phyloP scores from a whole-genome alignment of 2,888 invertebrate genomes.

The Drosophila falleni region DNA sequence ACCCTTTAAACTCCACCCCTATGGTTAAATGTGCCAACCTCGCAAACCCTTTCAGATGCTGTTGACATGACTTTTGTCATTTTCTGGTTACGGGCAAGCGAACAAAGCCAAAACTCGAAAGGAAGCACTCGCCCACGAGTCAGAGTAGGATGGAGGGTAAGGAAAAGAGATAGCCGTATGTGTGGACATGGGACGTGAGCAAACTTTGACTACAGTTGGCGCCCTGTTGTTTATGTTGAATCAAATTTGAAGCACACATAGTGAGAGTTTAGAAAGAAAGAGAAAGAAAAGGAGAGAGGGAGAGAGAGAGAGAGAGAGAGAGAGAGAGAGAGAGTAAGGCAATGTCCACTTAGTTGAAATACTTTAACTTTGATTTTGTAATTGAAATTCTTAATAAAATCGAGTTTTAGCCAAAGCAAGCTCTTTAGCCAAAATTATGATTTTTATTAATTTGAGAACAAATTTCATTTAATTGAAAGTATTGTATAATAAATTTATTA shows the following conservation, averaged over 20 bases:
- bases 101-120: slow-evolving; percentile 60
- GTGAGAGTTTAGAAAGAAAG: neutral
- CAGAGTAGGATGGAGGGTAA: neutral
- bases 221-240: slow-evolving; percentile 65
- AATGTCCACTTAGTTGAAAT: neutral
- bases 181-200: slow-evolving; percentile 57
- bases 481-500: neutral
- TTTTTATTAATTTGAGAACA: neutral
- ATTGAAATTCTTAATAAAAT: slow-evolving; percentile 13
- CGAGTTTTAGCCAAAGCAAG: neutral
- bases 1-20: neutral
- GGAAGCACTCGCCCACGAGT: slow-evolving; percentile 33
- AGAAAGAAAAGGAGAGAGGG: neutral
- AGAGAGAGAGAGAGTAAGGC: neutral
- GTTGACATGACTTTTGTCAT: slow-evolving; percentile 79
- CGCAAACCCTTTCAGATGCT: slow-evolving; percentile 69
- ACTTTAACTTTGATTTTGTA: neutral
- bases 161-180: slow-evolving; percentile 26
- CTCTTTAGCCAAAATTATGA: neutral
- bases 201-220: slow-evolving; percentile 66
- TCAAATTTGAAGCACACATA: slow-evolving; percentile 47
- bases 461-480: neutral
- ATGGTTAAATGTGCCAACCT: slow-evolving; percentile 21
- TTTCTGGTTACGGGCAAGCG: slow-evolving; percentile 78
- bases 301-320: neutral